A percentile compares a stretch with the other conserved stretches of the same genome.
These are phyloP conservation scores for Carpatolechia fugitivella DNA, from an alignment of 2,888 invertebrate genomes.

Conservation along the genomic window DNA sequence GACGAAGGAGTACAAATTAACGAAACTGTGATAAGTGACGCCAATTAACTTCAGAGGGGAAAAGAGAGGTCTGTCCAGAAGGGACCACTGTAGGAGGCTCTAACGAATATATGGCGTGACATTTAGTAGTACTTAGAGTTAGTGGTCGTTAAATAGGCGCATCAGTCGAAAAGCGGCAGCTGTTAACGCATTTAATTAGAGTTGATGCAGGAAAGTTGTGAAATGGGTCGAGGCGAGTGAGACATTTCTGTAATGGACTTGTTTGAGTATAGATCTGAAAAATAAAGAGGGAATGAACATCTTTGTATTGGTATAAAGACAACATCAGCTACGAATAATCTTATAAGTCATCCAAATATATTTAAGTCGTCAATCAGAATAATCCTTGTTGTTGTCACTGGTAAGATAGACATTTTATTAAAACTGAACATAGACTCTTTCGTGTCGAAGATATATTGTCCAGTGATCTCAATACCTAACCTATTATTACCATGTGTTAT, in stretches of 20 bases:
- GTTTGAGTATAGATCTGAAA: neutral
- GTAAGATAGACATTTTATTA: too few species aligned
- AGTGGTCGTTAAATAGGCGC: conserved; percentile 62
- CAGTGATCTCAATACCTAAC: conserved; percentile 42
- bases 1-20: conserved; percentile 42
- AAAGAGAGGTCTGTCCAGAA: conserved; percentile 47
- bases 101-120: conserved; percentile 68
- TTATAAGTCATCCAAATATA: too few species aligned
- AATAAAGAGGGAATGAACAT: neutral
- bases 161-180: conserved; percentile 63
- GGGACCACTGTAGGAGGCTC: conserved; percentile 47
- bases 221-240: conserved; percentile 13
- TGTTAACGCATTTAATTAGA: conserved; percentile 67
- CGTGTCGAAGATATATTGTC: conserved; percentile 47
- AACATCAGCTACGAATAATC: too few species aligned
- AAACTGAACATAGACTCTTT: conserved; percentile 23
- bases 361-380: too few species aligned
- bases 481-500: conserved; percentile 35
- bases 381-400: too few species aligned
- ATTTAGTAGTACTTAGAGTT: conserved; percentile 67
- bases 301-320: neutral
- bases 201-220: conserved; percentile 42
- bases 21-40: conserved; percentile 55
- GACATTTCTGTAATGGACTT: conserved; percentile 11
- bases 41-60: conserved; percentile 55